Percentiles rank a stretch among this genome's conserved stretches.
phyloP scores from a whole-genome alignment of 2,888 invertebrate species.

The Lasioglossum villosulum region DNA sequence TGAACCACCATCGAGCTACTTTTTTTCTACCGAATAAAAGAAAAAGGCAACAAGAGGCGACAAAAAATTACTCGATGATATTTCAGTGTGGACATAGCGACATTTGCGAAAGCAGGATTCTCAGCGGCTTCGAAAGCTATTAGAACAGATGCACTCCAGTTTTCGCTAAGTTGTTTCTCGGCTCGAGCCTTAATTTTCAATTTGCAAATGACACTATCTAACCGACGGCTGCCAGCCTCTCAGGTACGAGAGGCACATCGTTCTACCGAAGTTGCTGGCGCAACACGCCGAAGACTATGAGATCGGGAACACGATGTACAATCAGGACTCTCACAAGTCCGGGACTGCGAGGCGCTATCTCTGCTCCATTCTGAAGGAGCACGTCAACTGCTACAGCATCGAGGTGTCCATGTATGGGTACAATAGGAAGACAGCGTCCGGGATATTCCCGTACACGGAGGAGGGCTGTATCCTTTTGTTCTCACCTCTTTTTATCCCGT shows the following conservation, averaged over 20 bases:
- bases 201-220: conserved; percentile 48
- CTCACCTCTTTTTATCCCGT: background rate
- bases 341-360: conserved; percentile 95
- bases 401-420: conserved; percentile 97
- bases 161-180: background rate
- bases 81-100: too few species aligned
- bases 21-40: too few species aligned
- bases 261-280: conserved; percentile 96
- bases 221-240: conserved; percentile 81
- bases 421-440: conserved; percentile 88
- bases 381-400: conserved; percentile 94
- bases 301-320: conserved; percentile 94
- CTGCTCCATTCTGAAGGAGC: conserved; percentile 90
- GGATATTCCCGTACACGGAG: conserved; percentile 94
- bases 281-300: conserved; percentile 96
- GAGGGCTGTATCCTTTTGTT: conserved; percentile 95
- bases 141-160: background rate
- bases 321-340: conserved; percentile 93
- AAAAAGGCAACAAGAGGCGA: too few species aligned
- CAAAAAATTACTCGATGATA: too few species aligned
- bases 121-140: background rate
- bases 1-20: too few species aligned
- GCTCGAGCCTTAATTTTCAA: background rate
- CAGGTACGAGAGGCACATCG: conserved; percentile 96
- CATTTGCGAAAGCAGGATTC: background rate